Base-by-base conservation (phyloP, 2,797 vertebrate species). In the Neomorphus geoffroyi region DNA sequence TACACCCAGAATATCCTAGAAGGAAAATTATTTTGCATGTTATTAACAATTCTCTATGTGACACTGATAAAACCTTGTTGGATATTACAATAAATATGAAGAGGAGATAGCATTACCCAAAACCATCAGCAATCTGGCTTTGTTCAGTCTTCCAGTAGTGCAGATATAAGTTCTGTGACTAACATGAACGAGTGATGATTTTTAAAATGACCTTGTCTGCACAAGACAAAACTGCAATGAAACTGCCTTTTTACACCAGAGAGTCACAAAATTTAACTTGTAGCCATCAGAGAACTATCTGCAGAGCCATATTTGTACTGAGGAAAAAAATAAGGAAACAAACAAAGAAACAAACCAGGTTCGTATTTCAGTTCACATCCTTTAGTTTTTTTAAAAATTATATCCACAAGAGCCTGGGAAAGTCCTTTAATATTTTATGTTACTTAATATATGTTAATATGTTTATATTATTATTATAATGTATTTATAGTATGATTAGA, bases 201-300 rank as follows among this genome's bases (percentile, higher is more conserved):
- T 96, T 96, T 95, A 92, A 48, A 91, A 37, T 35, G 35, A 53
- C 35, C 16, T 16, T 79, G 56, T 78, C 79, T 95, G 70, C 53
- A 33, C 28, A 86, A 69, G 33, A 54, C 64, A 89, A 66, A 96
- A 74, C 66, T 80, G 62, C 93, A 91, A 88, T 62, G 57, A 95
- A 95, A 95, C 90, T 92, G 70, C 57, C 64, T 88, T 93, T 69
- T 94, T 94, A 70, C 62, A 88, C 75, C 83, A 48, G 78, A 96
- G 83, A 92, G 60, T 88, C 69, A 96, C 69, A 91, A 92, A 84
- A 91, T 95, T 94, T 94, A 92, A 92, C 93, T 92, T 94, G 57
- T 33, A 82, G 66, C 50, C 60, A 86, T 84, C 75, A 80, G 84
- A 94, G 67, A 90, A 4, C 43, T 95, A 66, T 64, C 85, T 84